Evolutionary conservation across 37 sponge, comb jelly and placozoan genomes (phyloP), one percentile per base, ranked within the genome.

Genomic region (Corticium candelabrum): DNA sequence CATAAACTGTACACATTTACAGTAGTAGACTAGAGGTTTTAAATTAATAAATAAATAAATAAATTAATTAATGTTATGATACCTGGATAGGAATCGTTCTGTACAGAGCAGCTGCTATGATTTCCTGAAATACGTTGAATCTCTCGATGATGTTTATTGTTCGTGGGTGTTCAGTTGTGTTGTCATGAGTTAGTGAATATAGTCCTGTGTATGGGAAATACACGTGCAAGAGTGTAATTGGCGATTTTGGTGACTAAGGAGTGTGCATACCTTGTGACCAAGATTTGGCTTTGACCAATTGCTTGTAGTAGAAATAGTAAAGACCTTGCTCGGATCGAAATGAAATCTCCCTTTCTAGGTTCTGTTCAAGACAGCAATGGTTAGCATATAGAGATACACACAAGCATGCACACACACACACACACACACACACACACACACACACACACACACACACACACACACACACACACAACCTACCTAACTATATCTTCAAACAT

Each of bases 271-370:
- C 86, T n/a, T 85, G 35, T 27, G 0, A 4, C 32, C 76, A 75
- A 0, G 86, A 38, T 34, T 37, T 68, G 0, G 86, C 82, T 35
- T 71, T 35, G 2, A 81, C 81, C 30, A 85, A 50, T 32, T 74
- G 78, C 78, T 85, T 85, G 56, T 76, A 85, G 50, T 79, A 85
- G 39, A 76, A 82, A 72, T 85, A 85, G 78, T 81, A 85, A 29
- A 85, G 62, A n/a, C 81, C 86, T 4, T 77, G 38, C 71, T 85
- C 86, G 0, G 81, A 81, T 21, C 86, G 80, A 34, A 85, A 85
- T 1, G 86, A 76, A 35, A 85, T 76, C 74, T 85, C 86, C 29
- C 86, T 62, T 43, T 85, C 86, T 62, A 85, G 2, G 0, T 67
- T 35, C 80, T 79, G 71, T 0, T 33, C 32, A 41, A 27, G 1